Base-by-base conservation (phyloP, 2,113 vertebrate genomes). In the Elaphurus davidianus region DNA sequence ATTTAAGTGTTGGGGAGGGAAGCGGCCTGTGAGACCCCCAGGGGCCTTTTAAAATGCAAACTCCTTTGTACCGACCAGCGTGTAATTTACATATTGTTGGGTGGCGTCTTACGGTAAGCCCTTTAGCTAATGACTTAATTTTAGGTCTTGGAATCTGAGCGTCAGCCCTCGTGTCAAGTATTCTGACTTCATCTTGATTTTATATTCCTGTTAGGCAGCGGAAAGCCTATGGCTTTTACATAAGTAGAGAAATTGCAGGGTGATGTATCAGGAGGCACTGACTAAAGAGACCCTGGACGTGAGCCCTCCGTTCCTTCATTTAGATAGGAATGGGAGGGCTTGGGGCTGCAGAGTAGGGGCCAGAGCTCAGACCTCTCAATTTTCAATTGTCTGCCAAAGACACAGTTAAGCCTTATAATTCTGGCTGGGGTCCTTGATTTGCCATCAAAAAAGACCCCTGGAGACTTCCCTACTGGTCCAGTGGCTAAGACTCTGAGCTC, bases 131-230 rank as follows among this genome's bases (percentile, higher is more conserved):
- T 52, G 94, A 87, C 55, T 92, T 83, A 95, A 85, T 85, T 88
- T 81, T 86, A 84, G 12, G 23, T 52, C 7, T 76, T 90, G 78
- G 79, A 87, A 97, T 94, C 91, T 82, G 57, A 90, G 78, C 67
- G 62, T 83, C 71, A 64, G 64, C 83, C 33, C 33, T 19, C 2
- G 43, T 57, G 90, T 96, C 55, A 87, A 64, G 57, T 90, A 87
- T 89, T 96, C 89, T 96, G 89, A 97, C 81, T 94, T 97, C 83
- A 52, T 89, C 67, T 40, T 16, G 33, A 91, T 89, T 93, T 91
- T 57, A 5, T 54, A 47, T 94, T n/a, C 50, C 45, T 55, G 45
- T 71, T 57, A 40, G 33, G 55, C 36, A 23, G 17, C 43, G 25
- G 76, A 90, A 47, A 84, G 84, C 36, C 57, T 47, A 23, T 45